phyloP scores from a whole-genome alignment of 2,888 invertebrate genomes.

The Xylophagus ater region DNA sequence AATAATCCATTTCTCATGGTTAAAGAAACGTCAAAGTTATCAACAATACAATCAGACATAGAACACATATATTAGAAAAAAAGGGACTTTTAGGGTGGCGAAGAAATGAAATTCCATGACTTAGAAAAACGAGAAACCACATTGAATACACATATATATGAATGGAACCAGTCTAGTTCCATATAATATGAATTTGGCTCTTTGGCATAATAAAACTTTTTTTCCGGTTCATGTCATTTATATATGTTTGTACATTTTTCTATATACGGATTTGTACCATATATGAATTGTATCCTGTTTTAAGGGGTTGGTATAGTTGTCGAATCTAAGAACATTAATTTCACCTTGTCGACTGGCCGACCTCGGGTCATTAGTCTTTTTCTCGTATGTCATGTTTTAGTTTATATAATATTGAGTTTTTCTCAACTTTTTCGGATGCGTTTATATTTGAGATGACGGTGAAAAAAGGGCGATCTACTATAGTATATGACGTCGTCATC shows the following conservation, averaged over 20 bases:
- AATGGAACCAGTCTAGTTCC: constrained; percentile 5
- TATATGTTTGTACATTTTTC: no score
- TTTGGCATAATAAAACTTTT: constrained; percentile 10
- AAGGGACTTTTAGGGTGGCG: no score
- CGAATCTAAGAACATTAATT: constrained; percentile 13
- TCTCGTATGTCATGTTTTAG: constrained; percentile 10
- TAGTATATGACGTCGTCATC: no score
- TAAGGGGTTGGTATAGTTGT: neutral
- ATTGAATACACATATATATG: neutral
- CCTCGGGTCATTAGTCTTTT: constrained; percentile 13
- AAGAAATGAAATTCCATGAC: no score
- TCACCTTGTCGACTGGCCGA: constrained; percentile 12
- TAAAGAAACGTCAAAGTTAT: constrained; percentile 1
- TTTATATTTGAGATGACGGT: neutral
- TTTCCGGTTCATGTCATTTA: constrained; percentile 11
- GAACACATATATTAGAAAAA: no score
- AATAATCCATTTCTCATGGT: constrained; percentile 14
- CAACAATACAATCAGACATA: constrained; percentile 2
- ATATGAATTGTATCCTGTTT: neutral
- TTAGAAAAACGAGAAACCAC: neutral
- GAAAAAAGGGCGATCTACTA: neutral
- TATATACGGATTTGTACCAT: neutral
- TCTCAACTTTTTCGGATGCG: no score
- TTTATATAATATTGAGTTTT: neutral
- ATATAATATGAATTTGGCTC: no score